These are phyloP conservation scores for Euclidia mi DNA, from an alignment of 2,888 invertebrate species.

Conservation along the genomic window DNA sequence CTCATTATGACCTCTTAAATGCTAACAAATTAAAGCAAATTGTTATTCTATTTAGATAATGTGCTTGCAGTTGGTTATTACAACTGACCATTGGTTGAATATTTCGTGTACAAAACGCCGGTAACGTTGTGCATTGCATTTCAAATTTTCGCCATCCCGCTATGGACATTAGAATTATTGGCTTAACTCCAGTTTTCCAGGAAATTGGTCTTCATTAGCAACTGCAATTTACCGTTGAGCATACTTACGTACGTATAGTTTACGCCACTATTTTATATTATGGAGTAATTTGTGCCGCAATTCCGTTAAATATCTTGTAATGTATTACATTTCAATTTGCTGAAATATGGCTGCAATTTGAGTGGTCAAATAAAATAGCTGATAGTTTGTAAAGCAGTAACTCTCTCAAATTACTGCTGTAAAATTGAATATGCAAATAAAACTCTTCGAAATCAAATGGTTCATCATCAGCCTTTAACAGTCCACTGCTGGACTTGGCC, in stretches of 20 bases:
- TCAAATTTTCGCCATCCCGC: conserved; percentile 25
- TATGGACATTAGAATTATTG: conserved; percentile 46
- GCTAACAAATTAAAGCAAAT: too few relatives aligned
- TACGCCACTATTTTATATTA: conserved; percentile 29
- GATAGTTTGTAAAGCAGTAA: too few relatives aligned
- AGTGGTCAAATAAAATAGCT: too few relatives aligned
- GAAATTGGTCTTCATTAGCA: conserved; percentile 49
- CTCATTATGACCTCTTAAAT: too few relatives aligned
- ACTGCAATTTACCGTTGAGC: conserved; percentile 29
- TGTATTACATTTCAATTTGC: not conserved
- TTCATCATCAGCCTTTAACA: too few relatives aligned
- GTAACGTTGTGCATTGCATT: conserved; percentile 22
- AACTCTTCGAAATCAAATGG: too few relatives aligned
- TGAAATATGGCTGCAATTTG: not conserved
- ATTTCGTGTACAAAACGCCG: not conserved
- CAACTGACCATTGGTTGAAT: conserved; percentile 1
- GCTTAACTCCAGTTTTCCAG: conserved; percentile 44
- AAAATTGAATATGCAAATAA: too few relatives aligned
- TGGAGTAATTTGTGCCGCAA: conserved; percentile 26
- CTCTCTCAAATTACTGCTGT: too few relatives aligned
- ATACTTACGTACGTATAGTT: too few relatives aligned
- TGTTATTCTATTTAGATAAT: not conserved
- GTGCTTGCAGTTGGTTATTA: not conserved
- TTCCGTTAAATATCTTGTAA: conserved; percentile 13
- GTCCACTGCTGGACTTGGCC: too few relatives aligned